Base-by-base conservation (phyloP, 92 coral and sea anemone genomes). In the Isaurus tuberculatus region DNA sequence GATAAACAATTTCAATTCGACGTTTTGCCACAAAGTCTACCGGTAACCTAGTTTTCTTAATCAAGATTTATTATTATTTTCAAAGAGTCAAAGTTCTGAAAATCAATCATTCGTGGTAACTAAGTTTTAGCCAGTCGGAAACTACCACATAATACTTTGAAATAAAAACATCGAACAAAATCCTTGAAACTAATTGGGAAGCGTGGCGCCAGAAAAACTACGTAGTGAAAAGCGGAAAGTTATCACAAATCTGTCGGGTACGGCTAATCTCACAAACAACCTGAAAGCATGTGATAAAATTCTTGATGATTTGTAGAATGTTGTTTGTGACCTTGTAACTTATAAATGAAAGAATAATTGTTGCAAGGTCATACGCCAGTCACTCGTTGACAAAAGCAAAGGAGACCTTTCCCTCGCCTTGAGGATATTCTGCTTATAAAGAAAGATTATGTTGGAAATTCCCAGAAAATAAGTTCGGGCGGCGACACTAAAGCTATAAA, bases 301-400 rank as follows among this genome's bases (percentile, higher is more conserved):
- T 58, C 1, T 29, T 20, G 42, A 32, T 20, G 30, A 53, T 16
- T 49, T 27, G 27, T 72, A 15, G 60, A 4, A 19, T 43, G 22
- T 44, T 73, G 10, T 40, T 75, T 57, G 57, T 57, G 70, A 53
- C 70, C 82, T 23, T 55, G 16, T 26, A 33, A 49, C 30, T 77
- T 32, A 55, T 77, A 77, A 57, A 77, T 57, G 68, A 49, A 26
- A 77, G 37, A 72, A 72, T 37, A 42, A 72, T 72, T 23, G 40
- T 72, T 72, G 78, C 28, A 28, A 2, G 53, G 64, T 28, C 28
- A 29, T 5, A 28, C 65, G 44, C 64, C 1, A 53, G 55, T 23
- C 10, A 44, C 17, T 61, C 57, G 48, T 16, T 43, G 78, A 48
- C 36, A 44, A 72, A 11, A 29, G 20, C 14, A 40, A 9, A 9